Conservation (phyloP, 1,140 invertebrate genomes). For the Magallana gigas region DNA sequence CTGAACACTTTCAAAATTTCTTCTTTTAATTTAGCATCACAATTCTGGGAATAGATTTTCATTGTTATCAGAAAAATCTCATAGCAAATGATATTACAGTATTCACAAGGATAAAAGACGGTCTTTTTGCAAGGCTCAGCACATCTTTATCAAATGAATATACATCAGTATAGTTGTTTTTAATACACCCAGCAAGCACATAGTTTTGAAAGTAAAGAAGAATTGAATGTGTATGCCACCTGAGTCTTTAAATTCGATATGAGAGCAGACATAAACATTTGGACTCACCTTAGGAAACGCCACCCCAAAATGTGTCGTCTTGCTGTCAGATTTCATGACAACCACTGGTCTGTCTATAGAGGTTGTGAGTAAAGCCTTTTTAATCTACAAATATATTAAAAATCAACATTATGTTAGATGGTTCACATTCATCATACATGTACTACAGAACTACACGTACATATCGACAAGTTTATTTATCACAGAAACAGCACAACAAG, state of each 20-base stretch:
- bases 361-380: not conserved
- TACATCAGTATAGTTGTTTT: too few species aligned
- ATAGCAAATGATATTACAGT: not conserved
- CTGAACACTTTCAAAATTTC: not conserved
- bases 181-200: too few species aligned
- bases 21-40: not conserved
- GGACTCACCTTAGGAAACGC: not conserved
- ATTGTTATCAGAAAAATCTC: not conserved
- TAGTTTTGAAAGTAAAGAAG: too few species aligned
- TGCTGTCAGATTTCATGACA: not conserved
- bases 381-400: not conserved
- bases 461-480: not conserved
- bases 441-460: not conserved
- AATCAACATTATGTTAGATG: not conserved
- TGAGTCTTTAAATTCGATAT: not conserved
- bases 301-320: constrained; percentile 5
- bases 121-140: too few species aligned
- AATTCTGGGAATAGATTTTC: not conserved
- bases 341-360: not conserved
- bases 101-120: not conserved
- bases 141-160: too few species aligned
- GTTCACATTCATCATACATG: not conserved
- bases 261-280: not conserved
- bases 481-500: not conserved
- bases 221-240: too few species aligned